Base-by-base conservation (phyloP, 1,140 invertebrate genomes). In the Teleogryllus occipitalis region DNA sequence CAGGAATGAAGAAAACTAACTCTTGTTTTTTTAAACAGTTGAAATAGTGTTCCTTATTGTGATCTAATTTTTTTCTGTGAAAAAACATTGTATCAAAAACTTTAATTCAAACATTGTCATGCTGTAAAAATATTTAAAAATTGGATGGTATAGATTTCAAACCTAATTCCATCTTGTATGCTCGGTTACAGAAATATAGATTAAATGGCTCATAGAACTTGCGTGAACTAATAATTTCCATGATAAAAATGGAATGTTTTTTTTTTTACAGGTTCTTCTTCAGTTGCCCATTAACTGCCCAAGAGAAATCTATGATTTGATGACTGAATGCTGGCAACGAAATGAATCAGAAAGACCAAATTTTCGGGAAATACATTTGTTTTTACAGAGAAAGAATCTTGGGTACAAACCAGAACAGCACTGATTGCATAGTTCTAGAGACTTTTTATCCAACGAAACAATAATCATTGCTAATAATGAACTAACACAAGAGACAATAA, bases 291-390 rank as follows among this genome's bases (percentile, higher is more conserved):
- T 93, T 82, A 93, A 94, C 82, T 97, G 96, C 86, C 94, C 95
- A 14, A 91, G 94, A 81, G 95, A 97, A 85, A 94, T 97, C 80
- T 97, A 96, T 87, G 96, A 97, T 85, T 87, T 98, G 81, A 97
- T 98, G 95, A 90, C 93, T 81, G 95, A 97, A 84, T 98, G 96
- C 85, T 98, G 97, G 97, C 94, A 96, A 83, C 89, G 94, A 46
- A 93, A 95, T 83, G 94, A 94, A 76, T 85, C 89, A 8, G 92
- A 93, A 84, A 89, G 96, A n/a, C 96, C 96, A 21, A 93, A 93
- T 80, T 98, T 98, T 87, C 89, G 93, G 80, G 95, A 97, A 87
- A 95, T 98, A 80, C 94, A 96, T 85, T 89, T 96, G 84, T 97
- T 97, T 87, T 89, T 98, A 74, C 94, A 97, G 84, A 89, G 95